Evolutionary conservation across 2,888 invertebrate genomes (phyloP), one percentile per base, ranked within the genome.

Genomic region (Zygaena filipendulae): DNA sequence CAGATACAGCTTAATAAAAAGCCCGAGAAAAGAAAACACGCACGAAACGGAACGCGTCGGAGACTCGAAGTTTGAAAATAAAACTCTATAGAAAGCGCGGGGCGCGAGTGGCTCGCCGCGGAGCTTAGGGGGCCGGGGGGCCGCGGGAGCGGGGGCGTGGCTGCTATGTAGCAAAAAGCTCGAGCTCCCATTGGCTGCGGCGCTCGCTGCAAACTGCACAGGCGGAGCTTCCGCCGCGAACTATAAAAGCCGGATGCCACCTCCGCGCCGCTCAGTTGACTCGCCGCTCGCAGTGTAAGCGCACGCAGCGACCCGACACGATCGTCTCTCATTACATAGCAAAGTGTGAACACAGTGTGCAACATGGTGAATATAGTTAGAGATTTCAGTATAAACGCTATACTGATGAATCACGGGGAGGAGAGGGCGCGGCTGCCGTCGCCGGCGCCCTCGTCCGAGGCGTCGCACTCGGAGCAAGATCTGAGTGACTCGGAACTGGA

Each of bases 331-430:
- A 6, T 16, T 16, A 50, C 44, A 51, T n/a, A n/a, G n/a, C n/a
- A n/a, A n/a, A n/a, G n/a, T n/a, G n/a, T n/a, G n/a, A n/a, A n/a
- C n/a, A n/a, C n/a, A 67, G 66, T 70, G 68, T 43, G 36, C 56
- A 74, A 51, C 43, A 79, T 79, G 79, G 79, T 77, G 72, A 79
- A 79, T 69, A 75, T 79, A 48, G 74, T 74, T 72, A 90, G 89
- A 48, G 90, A 87, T 60, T 92, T 92, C 66, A 91, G 90, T 60
- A 92, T 92, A 38, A 89, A 88, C 52, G 85, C 89, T 23, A 88
- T 92, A 50, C 67, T 92, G 26, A 90, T 91, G 38, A 75, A 72
- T 30, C 71, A 82, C 35, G 69, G 70, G 40, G 74, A 67, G 2
- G 53, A 45, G 39, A 69, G 60, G 41, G 59, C 83, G 21, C 74